Evolutionary conservation across 1,140 invertebrate species (phyloP), one percentile per base, ranked within the genome.

Genomic region (Dinothrombium tinctorium): DNA sequence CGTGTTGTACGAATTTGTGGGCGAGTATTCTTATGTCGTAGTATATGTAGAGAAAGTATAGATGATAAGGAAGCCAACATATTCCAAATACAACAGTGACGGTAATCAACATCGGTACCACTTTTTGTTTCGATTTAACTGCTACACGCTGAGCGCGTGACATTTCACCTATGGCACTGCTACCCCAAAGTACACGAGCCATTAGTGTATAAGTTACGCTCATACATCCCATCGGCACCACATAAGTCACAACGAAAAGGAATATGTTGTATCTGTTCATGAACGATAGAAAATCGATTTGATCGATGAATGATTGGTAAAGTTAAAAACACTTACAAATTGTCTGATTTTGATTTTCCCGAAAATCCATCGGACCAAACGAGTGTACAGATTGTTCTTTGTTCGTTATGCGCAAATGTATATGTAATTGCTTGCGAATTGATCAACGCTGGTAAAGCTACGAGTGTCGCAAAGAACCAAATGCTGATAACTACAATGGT

Each of bases 51-150:
- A 89, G 74, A 58, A 89, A 87, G 58, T 87, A 92, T 7, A 75
- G 65, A 54, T 90, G 82, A 54, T 80, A 86, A 0, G 84, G 83
- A 33, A 87, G 63, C 84, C 84, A 92, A 58, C 82, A 90, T 12
- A 84, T 69, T n/a, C 20, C 40, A 42, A 46, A 46, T 1, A 52
- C 42, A 47, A 70, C 61, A 31, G 82, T 76, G 3, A 83, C 77
- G 12, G 79, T 74, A 31, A 83, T 80, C 74, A 84, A 79, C 78
- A 83, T 83, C 57, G 86, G 86, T n/a, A 87, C 82, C 42, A 50
- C 84, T 69, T 84, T 84, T 54, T 78, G 60, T 59, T 90, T 90
- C 2, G 80, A 81, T 51, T 71, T 69, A 54, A 87, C 78, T 1
- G 76, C 73, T 51, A 87, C 78, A 19, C 72, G 65, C 53, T 86